phyloP scores from a whole-genome alignment of 2,797 vertebrate species.

The Spea hammondii region DNA sequence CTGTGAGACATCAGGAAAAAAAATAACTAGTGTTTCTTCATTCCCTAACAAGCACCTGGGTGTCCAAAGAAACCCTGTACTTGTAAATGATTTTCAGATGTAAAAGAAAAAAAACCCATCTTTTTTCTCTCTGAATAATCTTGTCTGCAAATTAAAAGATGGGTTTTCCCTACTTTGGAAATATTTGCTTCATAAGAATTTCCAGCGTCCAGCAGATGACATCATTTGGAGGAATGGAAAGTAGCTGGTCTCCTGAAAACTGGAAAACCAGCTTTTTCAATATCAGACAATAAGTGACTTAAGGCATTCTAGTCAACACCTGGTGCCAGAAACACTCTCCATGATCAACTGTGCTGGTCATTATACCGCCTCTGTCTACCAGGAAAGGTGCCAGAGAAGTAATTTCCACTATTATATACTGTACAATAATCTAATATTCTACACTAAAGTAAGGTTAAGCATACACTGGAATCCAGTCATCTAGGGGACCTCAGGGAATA shows the following conservation, averaged over 20 bases:
- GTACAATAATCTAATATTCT: no score
- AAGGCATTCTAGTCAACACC: neutral
- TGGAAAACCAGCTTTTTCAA: neutral
- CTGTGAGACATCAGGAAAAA: neutral
- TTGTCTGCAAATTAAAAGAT: slow-evolving; percentile 12
- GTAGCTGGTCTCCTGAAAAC: neutral
- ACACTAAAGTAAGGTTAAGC: no score
- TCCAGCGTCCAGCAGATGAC: slow-evolving; percentile 25
- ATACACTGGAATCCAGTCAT: no score
- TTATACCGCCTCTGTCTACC: no score
- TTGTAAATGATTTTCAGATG: slow-evolving; percentile 10
- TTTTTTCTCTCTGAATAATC: slow-evolving; percentile 11
- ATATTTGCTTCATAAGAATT: slow-evolving; percentile 31
- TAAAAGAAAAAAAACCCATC: slow-evolving; percentile 5
- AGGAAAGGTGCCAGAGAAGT: no score
- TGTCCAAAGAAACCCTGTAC: neutral
- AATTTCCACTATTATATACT: no score
- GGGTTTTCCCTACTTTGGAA: slow-evolving; percentile 8
- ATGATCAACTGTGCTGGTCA: no score
- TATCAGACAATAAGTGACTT: neutral
- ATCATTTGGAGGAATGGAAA: slow-evolving; percentile 15
- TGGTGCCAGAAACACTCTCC: no score
- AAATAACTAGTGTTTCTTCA: neutral
- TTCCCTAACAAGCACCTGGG: neutral
- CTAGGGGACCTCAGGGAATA: no score